These are phyloP conservation scores for Pollenia amentaria DNA, from an alignment of 2,888 invertebrate species.

Conservation along the genomic window DNA sequence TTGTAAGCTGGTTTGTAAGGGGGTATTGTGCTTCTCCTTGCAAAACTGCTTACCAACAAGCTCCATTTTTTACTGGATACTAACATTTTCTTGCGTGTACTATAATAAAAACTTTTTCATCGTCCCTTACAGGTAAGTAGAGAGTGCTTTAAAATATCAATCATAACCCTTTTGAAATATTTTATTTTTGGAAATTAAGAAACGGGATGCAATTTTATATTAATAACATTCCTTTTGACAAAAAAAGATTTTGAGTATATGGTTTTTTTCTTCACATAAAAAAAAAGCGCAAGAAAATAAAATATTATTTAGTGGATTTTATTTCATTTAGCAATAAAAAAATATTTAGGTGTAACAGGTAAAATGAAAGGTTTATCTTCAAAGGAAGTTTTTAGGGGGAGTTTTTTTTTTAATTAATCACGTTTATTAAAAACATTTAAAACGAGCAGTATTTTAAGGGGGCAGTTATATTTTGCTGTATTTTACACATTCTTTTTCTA, in stretches of 20 bases:
- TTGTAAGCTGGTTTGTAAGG: no score
- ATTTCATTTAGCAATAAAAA: slow-evolving; percentile 51
- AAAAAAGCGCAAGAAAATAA: slow-evolving; percentile 27
- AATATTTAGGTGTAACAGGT: slow-evolving; percentile 15
- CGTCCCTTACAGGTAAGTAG: slow-evolving; percentile 1
- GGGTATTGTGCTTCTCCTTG: no score
- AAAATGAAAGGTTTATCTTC: slow-evolving; percentile 36
- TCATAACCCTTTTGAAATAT: slow-evolving; percentile 51
- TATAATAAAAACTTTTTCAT: not conserved
- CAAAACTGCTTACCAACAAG: no score
- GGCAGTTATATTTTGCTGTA: not conserved
- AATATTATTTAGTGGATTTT: slow-evolving; percentile 12
- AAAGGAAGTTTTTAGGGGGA: slow-evolving; percentile 3
- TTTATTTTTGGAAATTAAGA: slow-evolving; percentile 15
- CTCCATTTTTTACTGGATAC: no score
- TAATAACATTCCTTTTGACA: slow-evolving; percentile 49
- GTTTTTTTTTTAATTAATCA: slow-evolving; percentile 3
- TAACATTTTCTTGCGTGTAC: no score
- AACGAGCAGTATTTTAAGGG: slow-evolving; percentile 54
- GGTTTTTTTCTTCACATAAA: not conserved
- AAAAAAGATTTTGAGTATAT: slow-evolving; percentile 3
- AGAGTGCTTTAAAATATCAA: slow-evolving; percentile 36
- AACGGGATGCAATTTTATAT: slow-evolving; percentile 43
- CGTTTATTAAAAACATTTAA: slow-evolving; percentile 23
- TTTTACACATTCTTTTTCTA: slow-evolving; percentile 71